phyloP scores from a whole-genome alignment of 1,140 invertebrate species.

The Penaeus indicus region DNA sequence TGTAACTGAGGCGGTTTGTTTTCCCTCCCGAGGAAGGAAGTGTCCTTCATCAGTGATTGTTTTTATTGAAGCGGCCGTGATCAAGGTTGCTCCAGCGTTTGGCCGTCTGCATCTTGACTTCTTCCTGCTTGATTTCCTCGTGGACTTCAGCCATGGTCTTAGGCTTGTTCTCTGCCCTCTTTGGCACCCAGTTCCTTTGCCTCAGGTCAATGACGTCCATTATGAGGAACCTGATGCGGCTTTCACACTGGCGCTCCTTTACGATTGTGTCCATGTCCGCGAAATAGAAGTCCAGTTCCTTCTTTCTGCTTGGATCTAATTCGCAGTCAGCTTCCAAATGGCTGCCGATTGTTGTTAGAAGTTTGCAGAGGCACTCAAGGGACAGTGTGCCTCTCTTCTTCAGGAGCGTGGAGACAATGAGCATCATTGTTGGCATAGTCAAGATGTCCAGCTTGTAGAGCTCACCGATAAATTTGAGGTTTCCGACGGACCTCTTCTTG shows the following conservation, averaged over 20 bases:
- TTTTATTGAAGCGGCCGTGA: too few relatives aligned
- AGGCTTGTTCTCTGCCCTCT: slow-evolving; percentile 87
- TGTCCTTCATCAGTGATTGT: too few relatives aligned
- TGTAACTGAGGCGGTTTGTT: too few relatives aligned
- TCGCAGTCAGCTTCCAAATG: slow-evolving; percentile 81
- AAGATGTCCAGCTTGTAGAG: slow-evolving; percentile 93
- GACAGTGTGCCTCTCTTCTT: slow-evolving; percentile 83
- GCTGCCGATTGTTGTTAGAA: slow-evolving; percentile 91
- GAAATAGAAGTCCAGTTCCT: slow-evolving; percentile 71
- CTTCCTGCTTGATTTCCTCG: neutral
- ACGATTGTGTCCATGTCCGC: slow-evolving; percentile 79
- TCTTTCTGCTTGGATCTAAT: slow-evolving; percentile 33
- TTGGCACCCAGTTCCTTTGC: slow-evolving; percentile 86
- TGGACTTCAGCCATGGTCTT: slow-evolving; percentile 78
- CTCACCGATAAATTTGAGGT: slow-evolving; percentile 82
- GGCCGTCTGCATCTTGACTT: too few relatives aligned
- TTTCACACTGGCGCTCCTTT: slow-evolving; percentile 77
- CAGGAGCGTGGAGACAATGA: slow-evolving; percentile 85
- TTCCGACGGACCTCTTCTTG: slow-evolving; percentile 72
- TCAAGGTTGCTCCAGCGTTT: too few relatives aligned
- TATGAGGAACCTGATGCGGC: slow-evolving; percentile 91
- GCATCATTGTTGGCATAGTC: slow-evolving; percentile 88
- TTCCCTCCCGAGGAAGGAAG: too few relatives aligned
- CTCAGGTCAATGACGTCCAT: slow-evolving; percentile 94
- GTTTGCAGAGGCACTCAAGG: slow-evolving; percentile 91